phyloP scores from a whole-genome alignment of 2,888 invertebrate genomes.

The Agrotis clavis region DNA sequence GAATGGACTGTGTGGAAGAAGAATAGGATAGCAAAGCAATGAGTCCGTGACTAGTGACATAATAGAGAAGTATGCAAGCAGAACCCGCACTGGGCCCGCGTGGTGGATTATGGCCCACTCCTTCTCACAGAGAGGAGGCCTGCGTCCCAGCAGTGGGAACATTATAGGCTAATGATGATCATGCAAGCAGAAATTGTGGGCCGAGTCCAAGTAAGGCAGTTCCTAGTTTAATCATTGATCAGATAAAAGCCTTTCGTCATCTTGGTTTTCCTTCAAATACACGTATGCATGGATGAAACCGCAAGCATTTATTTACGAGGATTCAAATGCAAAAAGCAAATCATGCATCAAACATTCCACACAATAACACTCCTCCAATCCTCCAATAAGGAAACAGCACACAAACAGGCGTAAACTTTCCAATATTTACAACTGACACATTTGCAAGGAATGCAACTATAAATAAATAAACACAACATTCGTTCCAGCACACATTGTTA shows the following conservation, averaged over 20 bases:
- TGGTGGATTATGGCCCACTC: no score
- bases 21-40: background rate
- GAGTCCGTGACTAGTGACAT: background rate
- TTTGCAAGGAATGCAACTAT: slow-evolving; percentile 46
- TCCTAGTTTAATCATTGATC: background rate
- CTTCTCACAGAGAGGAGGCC: no score
- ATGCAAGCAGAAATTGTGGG: background rate
- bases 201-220: background rate
- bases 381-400: slow-evolving; percentile 36
- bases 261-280: background rate
- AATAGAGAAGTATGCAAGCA: background rate
- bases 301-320: background rate
- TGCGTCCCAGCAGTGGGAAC: no score
- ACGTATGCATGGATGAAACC: background rate
- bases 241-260: background rate
- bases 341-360: slow-evolving; percentile 25
- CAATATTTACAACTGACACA: slow-evolving; percentile 42
- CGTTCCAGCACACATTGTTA: slow-evolving; percentile 50
- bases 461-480: slow-evolving; percentile 43
- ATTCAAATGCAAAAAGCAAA: slow-evolving; percentile 11
- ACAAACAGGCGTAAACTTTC: slow-evolving; percentile 35
- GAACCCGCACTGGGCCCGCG: no score
- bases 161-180: no score
- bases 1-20: background rate
- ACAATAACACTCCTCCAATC: slow-evolving; percentile 22